Base-by-base conservation (phyloP, 2,888 invertebrate genomes). In the Pollenia labialis region DNA sequence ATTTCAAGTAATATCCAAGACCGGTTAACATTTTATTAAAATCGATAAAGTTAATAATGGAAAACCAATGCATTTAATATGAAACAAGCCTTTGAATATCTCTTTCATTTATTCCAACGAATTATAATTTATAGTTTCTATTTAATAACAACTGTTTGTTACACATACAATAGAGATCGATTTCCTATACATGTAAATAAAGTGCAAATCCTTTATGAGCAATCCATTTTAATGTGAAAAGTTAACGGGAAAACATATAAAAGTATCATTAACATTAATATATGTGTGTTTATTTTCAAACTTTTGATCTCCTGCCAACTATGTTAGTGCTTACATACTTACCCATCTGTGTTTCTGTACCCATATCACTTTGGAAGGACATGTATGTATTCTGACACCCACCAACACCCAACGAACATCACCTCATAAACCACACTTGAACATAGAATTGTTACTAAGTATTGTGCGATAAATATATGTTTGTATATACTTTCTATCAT, bases 371-470 rank as follows among this genome's bases (percentile, higher is more conserved):
- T 75, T 50, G 32, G 18, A 52, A 16, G 50, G 18, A 75, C 50
- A 62, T 40, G 16, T 11, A 32, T 60, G 46, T 2, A n/a, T 48
- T 4, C 32, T 40, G 40, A 54, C 60, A 62, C 48, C 40, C 60
- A 4, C 50, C 23, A 40, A 8, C 42, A 62, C 32, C 40, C 40
- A 58, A 12, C 23, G 52, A 42, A 48, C 18, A 23, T 0, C 32
- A 74, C 48, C 58, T 46, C 72, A 68, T 66, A 66, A 68, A 40
- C 66, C 66, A 81, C 74, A 74, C 10, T 60, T n/a, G n/a, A 58
- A 62, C 62, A 62, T 52, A 52, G 9, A 52, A 46, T 50, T 75
- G 18, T 52, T 62, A 23, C 62, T 62, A 50, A 40, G 44, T 16
- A 14, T 60, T 14, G 14, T 75, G 75, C 40, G 7, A 40, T 48